These are phyloP conservation scores for Bellardia pandia DNA, from an alignment of 2,888 invertebrate genomes.

Conservation along the genomic window DNA sequence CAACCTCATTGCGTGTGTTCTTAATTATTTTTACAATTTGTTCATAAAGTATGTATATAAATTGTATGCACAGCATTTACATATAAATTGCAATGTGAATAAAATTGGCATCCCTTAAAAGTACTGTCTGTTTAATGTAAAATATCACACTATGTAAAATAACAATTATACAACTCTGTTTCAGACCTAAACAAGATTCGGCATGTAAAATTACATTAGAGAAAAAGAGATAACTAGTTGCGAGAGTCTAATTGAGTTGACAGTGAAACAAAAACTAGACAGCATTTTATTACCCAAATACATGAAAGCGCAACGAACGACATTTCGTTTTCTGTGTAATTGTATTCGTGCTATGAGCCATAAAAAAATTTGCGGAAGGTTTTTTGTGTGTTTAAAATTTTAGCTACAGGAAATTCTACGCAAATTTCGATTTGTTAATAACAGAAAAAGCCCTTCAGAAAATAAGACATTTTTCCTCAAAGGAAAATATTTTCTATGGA, in stretches of 20 bases:
- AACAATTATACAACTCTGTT: constrained; percentile 27
- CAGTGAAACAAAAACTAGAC: constrained; percentile 53
- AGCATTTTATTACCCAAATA: constrained; percentile 63
- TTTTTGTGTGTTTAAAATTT: constrained; percentile 79
- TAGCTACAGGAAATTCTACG: constrained; percentile 77
- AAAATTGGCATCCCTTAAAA: constrained; percentile 3
- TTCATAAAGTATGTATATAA: too few species aligned
- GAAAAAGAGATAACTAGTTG: constrained; percentile 52
- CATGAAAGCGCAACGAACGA: constrained; percentile 72
- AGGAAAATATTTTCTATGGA: constrained; percentile 61
- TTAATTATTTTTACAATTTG: too few species aligned
- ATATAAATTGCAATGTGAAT: too few species aligned
- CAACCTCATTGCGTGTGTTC: too few species aligned
- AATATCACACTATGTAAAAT: constrained; percentile 20
- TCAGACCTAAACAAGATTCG: neutral
- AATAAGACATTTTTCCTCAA: constrained; percentile 37
- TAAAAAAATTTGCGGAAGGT: constrained; percentile 80
- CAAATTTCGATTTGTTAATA: constrained; percentile 75
- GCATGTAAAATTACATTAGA: constrained; percentile 22
- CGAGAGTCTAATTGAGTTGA: constrained; percentile 35
- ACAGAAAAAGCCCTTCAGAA: constrained; percentile 56
- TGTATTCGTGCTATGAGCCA: constrained; percentile 81
- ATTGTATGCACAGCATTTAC: too few species aligned
- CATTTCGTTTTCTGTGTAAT: constrained; percentile 77
- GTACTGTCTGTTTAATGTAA: constrained; percentile 11